Base-by-base conservation (phyloP, 2,888 invertebrate species). In the Sphecodes monilicornis region DNA sequence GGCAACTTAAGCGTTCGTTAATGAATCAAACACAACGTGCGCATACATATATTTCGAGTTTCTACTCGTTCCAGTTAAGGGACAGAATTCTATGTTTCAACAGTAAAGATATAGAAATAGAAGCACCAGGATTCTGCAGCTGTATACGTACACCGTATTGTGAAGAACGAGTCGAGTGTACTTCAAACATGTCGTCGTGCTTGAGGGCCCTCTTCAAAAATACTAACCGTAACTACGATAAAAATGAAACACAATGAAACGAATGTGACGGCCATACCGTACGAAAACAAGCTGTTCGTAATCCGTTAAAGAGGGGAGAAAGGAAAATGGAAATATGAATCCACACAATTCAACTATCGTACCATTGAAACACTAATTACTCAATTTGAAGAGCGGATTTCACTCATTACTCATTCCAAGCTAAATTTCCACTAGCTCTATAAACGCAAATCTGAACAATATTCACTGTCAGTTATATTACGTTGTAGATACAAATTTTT, bases 181-280 rank as follows among this genome's bases (percentile, higher is more conserved):
- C 68, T 68, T 68, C 68, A 68, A 68, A 68, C 68, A 68, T 68
- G 32, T 68, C 68, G 68, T 68, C 68, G 68, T 39, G 39, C 39
- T 39, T 39, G 68, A 68, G 68, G n/a, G 68, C n/a, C 39, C 39
- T 5, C 68, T 68, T 39, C 22, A 68, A 68, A 68, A 68, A 68
- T 68, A 68, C 39, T 68, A 68, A 68, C 68, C n/a, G 36, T 68
- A 32, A 22, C 41, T 60, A 66, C 50, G 50, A 66, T 41, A 64
- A 66, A 80, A 41, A 70, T 68, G 54, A 50, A 64, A 16, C 46
- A 71, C 70, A 77, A 66, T 41, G 71, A 71, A 80, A 80, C 41
- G 39, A 68, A 68, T 18, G 60, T 22, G 77, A 39, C 36, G 39
- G 18, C 5, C n/a, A 66, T 66, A 18, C 36, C 39, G 36, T 68